These are phyloP conservation scores for Hoplodrina ambigua DNA, from an alignment of 2,888 invertebrate genomes.

Conservation along the genomic window DNA sequence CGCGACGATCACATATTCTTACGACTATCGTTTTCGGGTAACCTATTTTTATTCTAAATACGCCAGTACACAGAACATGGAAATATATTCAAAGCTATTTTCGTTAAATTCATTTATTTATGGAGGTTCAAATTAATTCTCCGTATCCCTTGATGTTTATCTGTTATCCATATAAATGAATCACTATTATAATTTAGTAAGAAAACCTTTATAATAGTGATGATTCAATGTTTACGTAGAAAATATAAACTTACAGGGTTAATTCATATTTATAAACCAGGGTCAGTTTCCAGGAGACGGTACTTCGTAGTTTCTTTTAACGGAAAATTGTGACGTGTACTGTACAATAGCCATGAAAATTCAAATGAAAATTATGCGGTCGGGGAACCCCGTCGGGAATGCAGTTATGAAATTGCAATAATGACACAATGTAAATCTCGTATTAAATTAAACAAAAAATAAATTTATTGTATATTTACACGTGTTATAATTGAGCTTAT, in stretches of 20 bases:
- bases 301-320: too few species aligned
- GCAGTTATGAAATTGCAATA: too few species aligned
- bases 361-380: too few species aligned
- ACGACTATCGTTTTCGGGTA: neutral
- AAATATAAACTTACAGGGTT: neutral
- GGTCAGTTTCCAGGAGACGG: neutral
- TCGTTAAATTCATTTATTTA: conserved; percentile 24
- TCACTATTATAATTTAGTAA: conserved; percentile 28
- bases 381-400: too few species aligned
- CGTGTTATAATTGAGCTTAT: too few species aligned
- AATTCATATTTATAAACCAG: neutral
- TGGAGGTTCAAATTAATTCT: conserved; percentile 30
- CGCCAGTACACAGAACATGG: conserved; percentile 7
- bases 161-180: conserved; percentile 20
- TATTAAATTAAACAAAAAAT: too few species aligned
- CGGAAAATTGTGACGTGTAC: neutral
- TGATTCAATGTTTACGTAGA: conserved; percentile 28
- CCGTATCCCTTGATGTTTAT: conserved; percentile 30
- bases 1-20: too few species aligned
- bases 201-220: conserved; percentile 34
- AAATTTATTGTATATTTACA: too few species aligned
- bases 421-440: too few species aligned
- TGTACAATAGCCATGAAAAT: too few species aligned
- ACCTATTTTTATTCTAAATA: conserved; percentile 25
- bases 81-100: conserved; percentile 43